phyloP scores from a whole-genome alignment of 2,113 vertebrate genomes.

The Irena cyanogastra region DNA sequence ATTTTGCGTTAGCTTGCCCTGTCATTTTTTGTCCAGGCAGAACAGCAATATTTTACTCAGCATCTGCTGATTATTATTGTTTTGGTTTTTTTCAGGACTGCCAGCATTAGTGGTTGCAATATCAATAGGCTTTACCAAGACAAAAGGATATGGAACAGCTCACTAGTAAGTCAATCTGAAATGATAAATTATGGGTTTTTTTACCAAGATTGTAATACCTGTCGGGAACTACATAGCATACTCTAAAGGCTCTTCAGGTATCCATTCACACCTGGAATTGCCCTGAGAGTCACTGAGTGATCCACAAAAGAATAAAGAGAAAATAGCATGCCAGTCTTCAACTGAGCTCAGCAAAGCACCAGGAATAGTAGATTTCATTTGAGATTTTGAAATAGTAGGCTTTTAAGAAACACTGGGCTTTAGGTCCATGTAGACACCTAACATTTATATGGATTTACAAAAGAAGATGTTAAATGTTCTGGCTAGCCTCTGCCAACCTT shows the following conservation, averaged over 20 bases:
- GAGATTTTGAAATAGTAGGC: background rate
- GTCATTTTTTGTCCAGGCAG: background rate
- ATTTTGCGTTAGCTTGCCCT: background rate
- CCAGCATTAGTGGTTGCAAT: conserved; percentile 97
- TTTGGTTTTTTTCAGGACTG: conserved; percentile 79
- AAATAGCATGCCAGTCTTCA: background rate
- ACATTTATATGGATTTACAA: background rate
- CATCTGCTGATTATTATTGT: background rate
- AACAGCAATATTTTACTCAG: background rate
- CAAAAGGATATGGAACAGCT: conserved; percentile 96
- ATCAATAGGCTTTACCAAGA: conserved; percentile 98
- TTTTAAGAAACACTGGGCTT: background rate
- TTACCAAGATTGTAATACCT: background rate
- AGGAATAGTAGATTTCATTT: background rate
- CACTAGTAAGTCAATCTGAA: conserved; percentile 89
- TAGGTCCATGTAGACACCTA: background rate
- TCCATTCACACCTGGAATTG: background rate
- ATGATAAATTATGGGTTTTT: conserved; percentile 14
- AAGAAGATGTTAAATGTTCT: background rate
- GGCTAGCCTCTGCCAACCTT: background rate
- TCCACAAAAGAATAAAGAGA: background rate
- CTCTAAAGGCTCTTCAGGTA: background rate
- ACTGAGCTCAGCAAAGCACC: background rate
- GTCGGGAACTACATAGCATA: background rate
- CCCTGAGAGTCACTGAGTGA: background rate